A percentile compares a stretch with the other conserved stretches of the same genome.
Conservation (phyloP, 1,140 invertebrate genomes). For the Neomicropteryx cornuta region DNA sequence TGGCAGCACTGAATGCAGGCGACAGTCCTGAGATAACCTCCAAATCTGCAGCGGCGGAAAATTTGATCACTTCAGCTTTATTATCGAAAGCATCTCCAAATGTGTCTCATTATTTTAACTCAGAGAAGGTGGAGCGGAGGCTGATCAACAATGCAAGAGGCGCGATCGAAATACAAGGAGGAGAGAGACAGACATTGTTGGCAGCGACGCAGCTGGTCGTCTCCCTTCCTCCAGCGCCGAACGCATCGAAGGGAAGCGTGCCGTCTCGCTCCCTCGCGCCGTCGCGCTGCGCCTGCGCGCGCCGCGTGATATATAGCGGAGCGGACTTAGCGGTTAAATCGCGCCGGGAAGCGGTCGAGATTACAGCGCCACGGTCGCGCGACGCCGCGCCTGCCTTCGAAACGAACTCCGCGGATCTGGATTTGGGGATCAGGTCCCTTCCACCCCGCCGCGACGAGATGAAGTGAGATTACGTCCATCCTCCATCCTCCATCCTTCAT, state of each 20-base stretch:
- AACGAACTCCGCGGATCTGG: no score
- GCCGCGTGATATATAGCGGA: conserved; percentile 53
- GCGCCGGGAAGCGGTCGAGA: conserved; percentile 55
- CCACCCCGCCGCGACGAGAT: conserved; percentile 17
- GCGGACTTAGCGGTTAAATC: conserved; percentile 55
- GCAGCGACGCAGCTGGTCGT: conserved; percentile 15
- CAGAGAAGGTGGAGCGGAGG: not conserved
- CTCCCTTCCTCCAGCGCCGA: conserved; percentile 17
- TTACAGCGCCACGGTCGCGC: conserved; percentile 36
- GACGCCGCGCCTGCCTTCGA: not conserved
- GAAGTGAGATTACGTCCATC: no score
- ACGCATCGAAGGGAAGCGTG: no score
- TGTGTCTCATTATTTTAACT: not conserved
- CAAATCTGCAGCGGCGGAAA: conserved; percentile 30
- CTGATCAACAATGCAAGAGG: conserved; percentile 1
- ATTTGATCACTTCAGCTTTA: conserved; percentile 24
- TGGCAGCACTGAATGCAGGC: no score
- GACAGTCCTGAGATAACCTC: no score
- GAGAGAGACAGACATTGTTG: conserved; percentile 2
- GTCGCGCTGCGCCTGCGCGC: conserved; percentile 29
- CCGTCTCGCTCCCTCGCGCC: conserved; percentile 2
- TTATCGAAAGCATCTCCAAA: conserved; percentile 10
- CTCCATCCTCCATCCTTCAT: no score
- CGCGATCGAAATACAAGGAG: conserved; percentile 1
- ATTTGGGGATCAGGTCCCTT: no score